Conservation (phyloP, 2,888 invertebrate species). For the Liopterus haemorrhoidalis region DNA sequence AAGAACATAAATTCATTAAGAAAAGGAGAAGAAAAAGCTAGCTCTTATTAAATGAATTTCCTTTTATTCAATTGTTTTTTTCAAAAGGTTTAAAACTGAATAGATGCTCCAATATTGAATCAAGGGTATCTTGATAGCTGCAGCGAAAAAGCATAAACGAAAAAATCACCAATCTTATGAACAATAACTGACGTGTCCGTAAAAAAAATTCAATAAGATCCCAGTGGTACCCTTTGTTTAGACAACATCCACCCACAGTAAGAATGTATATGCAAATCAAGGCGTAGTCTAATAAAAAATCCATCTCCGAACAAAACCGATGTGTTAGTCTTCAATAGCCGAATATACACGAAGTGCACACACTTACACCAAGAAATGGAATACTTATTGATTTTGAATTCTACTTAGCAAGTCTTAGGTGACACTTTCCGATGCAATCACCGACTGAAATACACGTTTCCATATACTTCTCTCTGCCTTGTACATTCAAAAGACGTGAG, state of each 20-base stretch:
- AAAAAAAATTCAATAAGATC: slow-evolving; percentile 23
- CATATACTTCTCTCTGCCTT: slow-evolving; percentile 9
- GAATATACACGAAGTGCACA: slow-evolving; percentile 39
- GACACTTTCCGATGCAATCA: slow-evolving; percentile 40
- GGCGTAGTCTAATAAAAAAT: slow-evolving; percentile 44
- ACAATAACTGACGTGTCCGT: slow-evolving; percentile 17
- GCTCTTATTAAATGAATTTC: too few species aligned
- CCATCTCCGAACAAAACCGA: slow-evolving; percentile 43
- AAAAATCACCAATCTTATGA: slow-evolving; percentile 22
- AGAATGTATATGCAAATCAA: slow-evolving; percentile 42
- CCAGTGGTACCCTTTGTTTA: slow-evolving; percentile 3
- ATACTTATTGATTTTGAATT: slow-evolving; percentile 48
- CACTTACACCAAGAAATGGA: slow-evolving; percentile 43
- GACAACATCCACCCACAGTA: slow-evolving; percentile 17
- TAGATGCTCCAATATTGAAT: too few species aligned
- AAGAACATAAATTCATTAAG: too few species aligned
- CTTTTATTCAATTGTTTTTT: too few species aligned
- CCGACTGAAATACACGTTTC: slow-evolving; percentile 4
- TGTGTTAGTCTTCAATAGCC: slow-evolving; percentile 35
- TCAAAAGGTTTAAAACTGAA: too few species aligned
- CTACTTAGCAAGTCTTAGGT: slow-evolving; percentile 45
- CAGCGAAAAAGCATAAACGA: too few species aligned
- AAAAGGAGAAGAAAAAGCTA: too few species aligned
- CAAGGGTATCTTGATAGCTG: too few species aligned
- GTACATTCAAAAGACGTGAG: too few species aligned